These are phyloP conservation scores for Copidosoma floridanum DNA, from an alignment of 1,140 invertebrate genomes.

Conservation along the genomic window DNA sequence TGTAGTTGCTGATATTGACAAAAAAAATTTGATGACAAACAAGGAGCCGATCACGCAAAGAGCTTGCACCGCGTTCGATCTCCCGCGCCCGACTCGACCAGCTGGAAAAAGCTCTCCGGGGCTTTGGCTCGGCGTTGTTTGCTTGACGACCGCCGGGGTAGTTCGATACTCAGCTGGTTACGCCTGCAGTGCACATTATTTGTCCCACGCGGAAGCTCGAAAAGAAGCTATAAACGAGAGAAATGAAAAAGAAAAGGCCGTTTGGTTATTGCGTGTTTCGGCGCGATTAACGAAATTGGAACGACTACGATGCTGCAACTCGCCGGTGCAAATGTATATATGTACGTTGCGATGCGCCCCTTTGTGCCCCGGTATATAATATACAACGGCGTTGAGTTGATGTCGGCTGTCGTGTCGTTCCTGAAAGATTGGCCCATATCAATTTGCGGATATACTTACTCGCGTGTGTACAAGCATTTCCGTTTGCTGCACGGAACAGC, in stretches of 20 bases:
- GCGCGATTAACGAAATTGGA: conserved; percentile 4
- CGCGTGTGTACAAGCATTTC: no score
- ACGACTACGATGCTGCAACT: neutral
- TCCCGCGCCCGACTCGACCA: conserved; percentile 1
- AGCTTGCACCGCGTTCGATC: neutral
- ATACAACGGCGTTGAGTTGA: no score
- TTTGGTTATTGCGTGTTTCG: conserved; percentile 3
- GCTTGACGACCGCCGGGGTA: conserved; percentile 50
- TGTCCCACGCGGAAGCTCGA: neutral
- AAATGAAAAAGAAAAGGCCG: neutral
- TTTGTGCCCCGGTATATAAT: no score
- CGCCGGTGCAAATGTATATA: no score
- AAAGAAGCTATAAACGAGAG: neutral
- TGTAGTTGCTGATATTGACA: no score
- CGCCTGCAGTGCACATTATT: conserved; percentile 4
- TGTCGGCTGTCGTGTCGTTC: no score
- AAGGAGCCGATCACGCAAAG: no score
- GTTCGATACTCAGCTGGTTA: conserved; percentile 43
- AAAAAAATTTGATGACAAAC: no score
- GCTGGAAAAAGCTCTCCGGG: neutral
- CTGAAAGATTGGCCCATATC: neutral
- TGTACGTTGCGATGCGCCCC: no score
- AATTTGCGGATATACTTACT: neutral
- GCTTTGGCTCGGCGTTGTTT: conserved; percentile 38
- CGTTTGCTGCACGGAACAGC: no score